Conservation (phyloP, 2,888 invertebrate species). For the Ectemnius lituratus region DNA sequence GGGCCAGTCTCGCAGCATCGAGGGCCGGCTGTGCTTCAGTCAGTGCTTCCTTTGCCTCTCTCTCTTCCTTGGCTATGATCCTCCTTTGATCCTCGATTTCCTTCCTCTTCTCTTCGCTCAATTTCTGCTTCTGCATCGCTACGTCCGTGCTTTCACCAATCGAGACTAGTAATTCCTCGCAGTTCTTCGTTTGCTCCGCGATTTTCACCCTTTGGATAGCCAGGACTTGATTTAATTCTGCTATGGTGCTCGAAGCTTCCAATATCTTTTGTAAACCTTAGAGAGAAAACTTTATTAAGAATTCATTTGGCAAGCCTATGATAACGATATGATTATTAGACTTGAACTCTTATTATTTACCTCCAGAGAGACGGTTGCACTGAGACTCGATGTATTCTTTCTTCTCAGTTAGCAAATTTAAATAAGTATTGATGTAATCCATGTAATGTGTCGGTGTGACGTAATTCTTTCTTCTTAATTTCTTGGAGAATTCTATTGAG, state of each 20-base stretch:
- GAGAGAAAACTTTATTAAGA: too few species aligned
- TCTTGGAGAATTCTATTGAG: conserved; percentile 85
- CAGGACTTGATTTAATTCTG: conserved; percentile 88
- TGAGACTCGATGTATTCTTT: conserved; percentile 78
- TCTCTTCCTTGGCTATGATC: conserved; percentile 89
- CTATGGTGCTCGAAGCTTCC: conserved; percentile 90
- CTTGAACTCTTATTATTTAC: conserved; percentile 35
- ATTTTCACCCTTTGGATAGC: conserved; percentile 91
- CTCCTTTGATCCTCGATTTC: conserved; percentile 91
- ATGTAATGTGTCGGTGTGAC: conserved; percentile 96
- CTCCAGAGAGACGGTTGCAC: conserved; percentile 70
- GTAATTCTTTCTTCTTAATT: conserved; percentile 89
- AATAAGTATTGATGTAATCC: conserved; percentile 90
- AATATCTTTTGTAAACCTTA: conserved; percentile 86
- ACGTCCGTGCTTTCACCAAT: conserved; percentile 85
- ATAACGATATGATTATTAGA: too few species aligned
- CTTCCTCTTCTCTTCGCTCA: conserved; percentile 88
- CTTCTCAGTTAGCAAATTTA: conserved; percentile 87
- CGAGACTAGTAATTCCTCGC: conserved; percentile 87
- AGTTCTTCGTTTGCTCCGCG: conserved; percentile 88
- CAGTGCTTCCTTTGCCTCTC: conserved; percentile 89
- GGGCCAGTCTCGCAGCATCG: conserved; percentile 88
- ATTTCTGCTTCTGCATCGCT: conserved; percentile 87
- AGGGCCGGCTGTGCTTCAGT: conserved; percentile 91
- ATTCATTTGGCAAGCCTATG: too few species aligned